Evolutionary conservation across 2,888 invertebrate genomes (phyloP), one percentile per base, ranked within the genome.

Genomic region (Endotricha flammealis): DNA sequence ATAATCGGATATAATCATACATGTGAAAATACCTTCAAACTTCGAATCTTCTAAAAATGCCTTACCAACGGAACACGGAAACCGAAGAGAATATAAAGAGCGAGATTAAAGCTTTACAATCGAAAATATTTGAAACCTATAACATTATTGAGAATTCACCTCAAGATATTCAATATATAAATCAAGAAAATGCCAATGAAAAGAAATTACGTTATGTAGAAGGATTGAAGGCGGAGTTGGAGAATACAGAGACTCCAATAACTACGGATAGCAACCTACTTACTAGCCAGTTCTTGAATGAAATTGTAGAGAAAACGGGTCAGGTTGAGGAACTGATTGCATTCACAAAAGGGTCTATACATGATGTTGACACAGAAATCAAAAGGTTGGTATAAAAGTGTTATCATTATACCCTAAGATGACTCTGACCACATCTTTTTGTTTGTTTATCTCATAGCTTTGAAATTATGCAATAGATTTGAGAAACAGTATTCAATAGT

Each of bases 321-420:
- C 70, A 82, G 17, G 49, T 80, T 8, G 63, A 81, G 41, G 75
- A 83, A 36, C 46, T 78, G 5, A 58, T 62, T 8, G 78, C 77
- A 5, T 82, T 71, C 41, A 75, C 69, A 1, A 61, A 46, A 40
- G 79, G 77, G 1, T 51, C 54, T n/a, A 66, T 80, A 29, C 53
- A 52, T 45, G 85, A 86, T 44, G 47, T 73, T 12, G 68, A 78
- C 35, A 45, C 49, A 17, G 81, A 86, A 50, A 81, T 76, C 39
- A 58, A 59, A 39, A 79, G 79, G 87, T 86, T 46, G 42, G 50
- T 47, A 12, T 27, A 25, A 24, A 34, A 10, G 22, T 32, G 10
- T 20, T 0, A 16, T n/a, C n/a, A n/a, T n/a, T n/a, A n/a, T n/a
- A n/a, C n/a, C n/a, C n/a, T n/a, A n/a, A n/a, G n/a, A n/a, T n/a